Evolutionary conservation across 2,113 vertebrate genomes (phyloP), one percentile per base, ranked within the genome.

Genomic region (Corythornis madagascariensis): DNA sequence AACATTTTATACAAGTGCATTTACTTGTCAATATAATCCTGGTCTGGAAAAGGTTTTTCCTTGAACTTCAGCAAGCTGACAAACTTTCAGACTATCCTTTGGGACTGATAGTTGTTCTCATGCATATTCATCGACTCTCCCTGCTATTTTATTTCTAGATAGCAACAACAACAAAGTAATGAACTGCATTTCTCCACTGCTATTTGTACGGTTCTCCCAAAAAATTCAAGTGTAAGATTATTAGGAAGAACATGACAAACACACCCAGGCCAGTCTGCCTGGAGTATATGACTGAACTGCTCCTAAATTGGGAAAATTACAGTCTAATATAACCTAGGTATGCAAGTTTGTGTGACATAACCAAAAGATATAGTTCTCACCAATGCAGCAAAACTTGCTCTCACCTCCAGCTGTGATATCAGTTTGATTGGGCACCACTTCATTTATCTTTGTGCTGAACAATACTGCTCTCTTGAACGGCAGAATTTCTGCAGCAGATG

Each of bases 401-500:
- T 95, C 94, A 89, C 53, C 82, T 91, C 63, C 79, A 93, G 40
- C 66, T 79, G 74, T 84, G 82, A 26, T 82, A 91, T 47, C 93
- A 89, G 74, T 94, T 91, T 89, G 82, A 93, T 1, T 89, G 43
- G 57, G 63, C 74, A 89, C 13, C 70, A 91, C 84, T 85, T 94
- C 82, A 92, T 84, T 88, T 79, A 88, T 83, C 79, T 88, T 93
- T 88, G 71, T 91, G 86, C 79, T 88, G 67, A 96, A 95, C 63
- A 94, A 85, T 73, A 88, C 22, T 73, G 88, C 40, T 80, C 20
- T 86, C 86, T 60, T 90, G 71, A 94, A 89, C 0, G 11, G 63
- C 88, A 94, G 86, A 90, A 88, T 89, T 94, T 94, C 90, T 96
- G 79, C 92, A 91, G 94, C 71, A 88, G 59, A 79, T 66, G 72